phyloP scores from a whole-genome alignment of 2,797 vertebrate species.

The Philypnodon macrostomus region DNA sequence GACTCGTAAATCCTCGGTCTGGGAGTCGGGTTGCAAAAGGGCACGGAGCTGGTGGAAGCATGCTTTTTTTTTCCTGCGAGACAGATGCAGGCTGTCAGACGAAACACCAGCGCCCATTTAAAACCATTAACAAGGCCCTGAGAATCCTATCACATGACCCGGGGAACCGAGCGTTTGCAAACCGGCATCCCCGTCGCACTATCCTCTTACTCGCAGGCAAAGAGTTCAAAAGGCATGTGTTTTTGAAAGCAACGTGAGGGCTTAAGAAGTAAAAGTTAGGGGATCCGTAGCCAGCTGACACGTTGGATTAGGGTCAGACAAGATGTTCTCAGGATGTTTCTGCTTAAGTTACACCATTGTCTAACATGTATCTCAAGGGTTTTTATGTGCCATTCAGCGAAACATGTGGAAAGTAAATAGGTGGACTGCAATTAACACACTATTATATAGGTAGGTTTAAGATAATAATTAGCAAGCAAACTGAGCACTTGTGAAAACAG shows the following conservation, averaged over 20 bases:
- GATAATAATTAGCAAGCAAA: no score
- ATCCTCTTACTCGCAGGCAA: slow-evolving; percentile 3
- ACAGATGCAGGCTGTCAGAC: slow-evolving; percentile 64
- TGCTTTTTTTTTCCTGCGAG: slow-evolving; percentile 25
- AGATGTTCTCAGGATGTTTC: slow-evolving; percentile 33
- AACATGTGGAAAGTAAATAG: no score
- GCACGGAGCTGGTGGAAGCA: slow-evolving; percentile 48
- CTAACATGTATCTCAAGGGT: no score
- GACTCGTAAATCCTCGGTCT: slow-evolving; percentile 61
- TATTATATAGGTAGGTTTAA: no score
- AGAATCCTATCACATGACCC: slow-evolving; percentile 29
- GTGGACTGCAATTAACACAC: no score
- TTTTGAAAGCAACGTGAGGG: slow-evolving; percentile 33
- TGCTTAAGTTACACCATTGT: slow-evolving; percentile 27
- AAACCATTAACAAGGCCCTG: slow-evolving; percentile 66
- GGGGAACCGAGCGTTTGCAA: slow-evolving; percentile 4
- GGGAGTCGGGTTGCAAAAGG: slow-evolving; percentile 53
- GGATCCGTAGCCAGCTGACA: slow-evolving; percentile 33
- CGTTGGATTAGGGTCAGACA: slow-evolving; percentile 22
- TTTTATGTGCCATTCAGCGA: no score
- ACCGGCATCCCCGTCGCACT: slow-evolving; percentile 7
- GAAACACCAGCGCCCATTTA: slow-evolving; percentile 62
- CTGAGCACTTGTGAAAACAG: slow-evolving; percentile 2
- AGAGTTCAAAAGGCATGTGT: slow-evolving; percentile 35
- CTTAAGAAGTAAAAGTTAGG: slow-evolving; percentile 27